These are phyloP conservation scores for Ictidomys tridecemlineatus DNA, from an alignment of 2,113 vertebrate genomes.

Conservation along the genomic window DNA sequence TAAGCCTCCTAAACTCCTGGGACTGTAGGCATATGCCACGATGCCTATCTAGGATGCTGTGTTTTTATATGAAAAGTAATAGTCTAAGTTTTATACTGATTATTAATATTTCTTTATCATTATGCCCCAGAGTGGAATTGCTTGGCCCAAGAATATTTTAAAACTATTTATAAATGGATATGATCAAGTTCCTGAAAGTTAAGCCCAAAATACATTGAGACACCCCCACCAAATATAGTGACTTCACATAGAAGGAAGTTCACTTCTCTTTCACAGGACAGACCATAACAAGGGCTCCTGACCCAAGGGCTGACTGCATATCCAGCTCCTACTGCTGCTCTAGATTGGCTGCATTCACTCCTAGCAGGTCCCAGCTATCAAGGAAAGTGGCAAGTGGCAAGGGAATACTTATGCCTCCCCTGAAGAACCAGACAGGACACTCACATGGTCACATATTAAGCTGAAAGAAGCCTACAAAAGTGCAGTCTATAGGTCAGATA, in stretches of 20 bases:
- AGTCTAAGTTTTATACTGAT: not conserved
- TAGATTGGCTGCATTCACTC: not conserved
- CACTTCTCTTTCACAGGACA: not conserved
- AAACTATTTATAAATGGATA: not conserved
- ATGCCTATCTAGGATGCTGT: not conserved
- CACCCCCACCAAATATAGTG: not conserved
- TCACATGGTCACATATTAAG: not conserved
- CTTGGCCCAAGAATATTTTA: conserved; percentile 42
- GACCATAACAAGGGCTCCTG: not conserved
- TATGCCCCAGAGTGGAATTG: not conserved
- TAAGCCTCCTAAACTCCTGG: too few relatives aligned
- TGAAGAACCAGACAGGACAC: not conserved
- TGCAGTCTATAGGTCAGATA: not conserved
- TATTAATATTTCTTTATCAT: not conserved
- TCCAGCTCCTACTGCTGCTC: not conserved
- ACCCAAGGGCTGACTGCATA: not conserved
- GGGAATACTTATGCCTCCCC: not conserved
- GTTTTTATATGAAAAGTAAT: conserved; percentile 19
- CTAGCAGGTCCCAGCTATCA: not conserved
- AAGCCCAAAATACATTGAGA: not conserved
- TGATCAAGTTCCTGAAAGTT: not conserved
- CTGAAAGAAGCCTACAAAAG: not conserved
- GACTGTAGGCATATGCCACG: too few relatives aligned
- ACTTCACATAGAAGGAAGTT: conserved; percentile 24
- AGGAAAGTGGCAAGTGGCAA: not conserved